phyloP scores from a whole-genome alignment of 2,888 invertebrate genomes.

The Myopa tessellatipennis region DNA sequence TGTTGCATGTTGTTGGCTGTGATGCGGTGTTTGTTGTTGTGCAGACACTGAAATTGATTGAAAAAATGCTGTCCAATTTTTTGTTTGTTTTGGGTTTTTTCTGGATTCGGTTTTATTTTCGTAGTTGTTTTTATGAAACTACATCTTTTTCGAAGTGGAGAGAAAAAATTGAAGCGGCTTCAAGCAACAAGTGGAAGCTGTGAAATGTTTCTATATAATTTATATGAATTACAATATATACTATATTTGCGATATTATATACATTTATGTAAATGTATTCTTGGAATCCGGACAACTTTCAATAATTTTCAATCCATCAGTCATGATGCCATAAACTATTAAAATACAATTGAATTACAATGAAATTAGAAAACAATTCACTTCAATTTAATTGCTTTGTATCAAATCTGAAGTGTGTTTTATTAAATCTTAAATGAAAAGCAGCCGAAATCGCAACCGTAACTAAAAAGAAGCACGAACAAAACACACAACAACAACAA shows the following conservation, averaged over 20 bases:
- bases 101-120: not conserved
- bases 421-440: slow-evolving; percentile 3
- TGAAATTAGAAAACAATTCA: too few species aligned
- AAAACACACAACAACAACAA: not conserved
- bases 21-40: not conserved
- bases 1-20: slow-evolving; percentile 25
- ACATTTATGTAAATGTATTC: too few species aligned
- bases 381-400: too few species aligned
- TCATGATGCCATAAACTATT: too few species aligned
- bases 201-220: too few species aligned
- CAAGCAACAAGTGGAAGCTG: too few species aligned
- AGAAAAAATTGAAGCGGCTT: not conserved
- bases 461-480: not conserved
- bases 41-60: slow-evolving; percentile 22
- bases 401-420: not conserved
- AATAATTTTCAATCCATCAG: too few species aligned
- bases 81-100: not conserved
- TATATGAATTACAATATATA: too few species aligned
- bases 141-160: not conserved
- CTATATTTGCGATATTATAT: not conserved
- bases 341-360: too few species aligned
- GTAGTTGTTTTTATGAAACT: not conserved
- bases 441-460: too few species aligned
- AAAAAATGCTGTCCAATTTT: slow-evolving; percentile 7
- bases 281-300: too few species aligned